Evolutionary conservation across 2,113 vertebrate species (phyloP).

Genomic region (Piprites chloris): DNA sequence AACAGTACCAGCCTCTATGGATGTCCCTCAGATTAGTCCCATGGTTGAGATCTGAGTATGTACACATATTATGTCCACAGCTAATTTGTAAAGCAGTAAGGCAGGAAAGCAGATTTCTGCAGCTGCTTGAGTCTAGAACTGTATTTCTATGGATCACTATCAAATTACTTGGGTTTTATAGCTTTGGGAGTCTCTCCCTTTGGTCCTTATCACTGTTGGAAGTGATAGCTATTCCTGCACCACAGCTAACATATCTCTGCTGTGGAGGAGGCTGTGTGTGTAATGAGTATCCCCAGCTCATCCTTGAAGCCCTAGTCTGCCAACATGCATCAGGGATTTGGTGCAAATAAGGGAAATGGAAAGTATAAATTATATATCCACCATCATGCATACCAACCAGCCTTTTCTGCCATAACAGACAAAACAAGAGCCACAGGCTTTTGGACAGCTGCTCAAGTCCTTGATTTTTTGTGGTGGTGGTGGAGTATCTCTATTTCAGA

Average conservation of each 20-base stretch:
- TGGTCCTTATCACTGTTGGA: background rate
- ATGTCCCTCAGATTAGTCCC: background rate
- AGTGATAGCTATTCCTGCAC: background rate
- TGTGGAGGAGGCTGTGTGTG: background rate
- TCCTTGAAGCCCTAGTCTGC: background rate
- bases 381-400: background rate
- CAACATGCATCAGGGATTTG: background rate
- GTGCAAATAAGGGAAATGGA: background rate
- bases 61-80: background rate
- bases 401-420: background rate
- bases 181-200: background rate
- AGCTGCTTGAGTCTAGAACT: background rate
- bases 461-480: background rate
- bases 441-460: background rate
- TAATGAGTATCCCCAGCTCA: background rate
- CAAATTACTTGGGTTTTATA: background rate
- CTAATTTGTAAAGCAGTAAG: background rate
- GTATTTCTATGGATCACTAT: background rate
- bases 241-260: background rate
- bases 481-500: background rate
- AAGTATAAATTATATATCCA: background rate
- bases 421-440: background rate
- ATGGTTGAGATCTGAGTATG: background rate
- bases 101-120: constrained; percentile 5
- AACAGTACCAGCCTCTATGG: background rate